phyloP scores from a whole-genome alignment of 1,140 invertebrate species.

The Lordiphosa collinella region DNA sequence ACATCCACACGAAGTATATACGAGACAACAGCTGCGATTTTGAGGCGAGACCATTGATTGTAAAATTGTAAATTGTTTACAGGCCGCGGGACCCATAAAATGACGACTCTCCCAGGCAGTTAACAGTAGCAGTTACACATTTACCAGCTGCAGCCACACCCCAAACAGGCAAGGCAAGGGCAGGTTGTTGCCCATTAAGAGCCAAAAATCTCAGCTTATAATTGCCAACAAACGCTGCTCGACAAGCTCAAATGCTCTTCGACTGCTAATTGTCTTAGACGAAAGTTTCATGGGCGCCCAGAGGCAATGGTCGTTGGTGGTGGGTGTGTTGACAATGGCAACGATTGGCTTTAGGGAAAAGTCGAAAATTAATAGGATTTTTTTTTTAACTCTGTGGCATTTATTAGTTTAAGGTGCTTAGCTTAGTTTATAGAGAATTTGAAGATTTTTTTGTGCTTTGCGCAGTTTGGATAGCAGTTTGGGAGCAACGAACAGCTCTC shows the following conservation, averaged over 20 bases:
- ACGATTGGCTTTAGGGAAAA: background rate
- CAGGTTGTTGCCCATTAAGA: background rate
- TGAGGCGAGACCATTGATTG: constrained; percentile 31
- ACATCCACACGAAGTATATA: constrained; percentile 12
- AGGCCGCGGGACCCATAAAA: constrained; percentile 41
- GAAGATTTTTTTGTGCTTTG: too few species aligned
- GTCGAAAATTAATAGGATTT: background rate
- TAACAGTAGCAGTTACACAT: too few species aligned
- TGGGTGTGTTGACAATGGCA: background rate
- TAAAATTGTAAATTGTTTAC: constrained; percentile 48
- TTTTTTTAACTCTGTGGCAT: background rate
- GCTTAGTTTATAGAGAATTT: too few species aligned
- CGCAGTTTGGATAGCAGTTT: too few species aligned
- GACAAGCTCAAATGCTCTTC: background rate
- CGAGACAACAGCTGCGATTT: constrained; percentile 19
- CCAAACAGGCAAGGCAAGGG: background rate
- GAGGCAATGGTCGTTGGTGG: too few species aligned
- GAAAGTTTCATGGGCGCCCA: too few species aligned
- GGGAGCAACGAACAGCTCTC: too few species aligned
- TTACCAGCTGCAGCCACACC: background rate
- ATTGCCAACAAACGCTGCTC: constrained; percentile 32
- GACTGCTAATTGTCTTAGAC: background rate
- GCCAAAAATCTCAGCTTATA: constrained; percentile 35
- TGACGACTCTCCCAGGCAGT: constrained; percentile 7
- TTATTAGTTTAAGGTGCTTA: too few species aligned